These are phyloP conservation scores for Oxyura jamaicensis DNA, from an alignment of 2,113 vertebrate genomes.

Conservation along the genomic window DNA sequence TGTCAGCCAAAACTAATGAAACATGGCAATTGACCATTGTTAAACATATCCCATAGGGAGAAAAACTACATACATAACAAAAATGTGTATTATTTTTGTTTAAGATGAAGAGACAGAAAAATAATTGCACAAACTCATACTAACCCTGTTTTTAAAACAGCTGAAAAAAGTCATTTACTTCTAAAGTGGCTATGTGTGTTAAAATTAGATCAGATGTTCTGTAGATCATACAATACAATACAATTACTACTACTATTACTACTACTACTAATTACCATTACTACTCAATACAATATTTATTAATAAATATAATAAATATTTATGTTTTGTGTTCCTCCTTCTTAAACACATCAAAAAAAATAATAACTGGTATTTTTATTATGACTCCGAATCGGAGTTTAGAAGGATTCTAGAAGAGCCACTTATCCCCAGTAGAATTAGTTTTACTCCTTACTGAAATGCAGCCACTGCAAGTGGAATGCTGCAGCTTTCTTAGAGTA, in stretches of 20 bases:
- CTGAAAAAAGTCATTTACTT: background rate
- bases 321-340: background rate
- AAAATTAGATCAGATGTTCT: background rate
- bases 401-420: background rate
- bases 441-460: background rate
- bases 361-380: background rate
- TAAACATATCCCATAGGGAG: conserved; percentile 39
- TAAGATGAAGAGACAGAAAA: background rate
- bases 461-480: background rate
- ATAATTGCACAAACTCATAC: background rate
- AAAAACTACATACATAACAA: background rate
- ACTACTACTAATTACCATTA: no score
- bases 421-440: background rate
- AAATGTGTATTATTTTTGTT: background rate
- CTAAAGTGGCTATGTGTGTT: background rate
- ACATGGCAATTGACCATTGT: conserved; percentile 50
- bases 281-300: background rate
- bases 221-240: no score
- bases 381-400: background rate
- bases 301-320: background rate
- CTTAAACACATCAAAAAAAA: background rate
- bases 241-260: no score
- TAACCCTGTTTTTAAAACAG: background rate
- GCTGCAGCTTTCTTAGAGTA: background rate
- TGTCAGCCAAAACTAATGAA: conserved; percentile 64